Conservation (phyloP, 2,113 vertebrate genomes). For the Varanus komodoensis region DNA sequence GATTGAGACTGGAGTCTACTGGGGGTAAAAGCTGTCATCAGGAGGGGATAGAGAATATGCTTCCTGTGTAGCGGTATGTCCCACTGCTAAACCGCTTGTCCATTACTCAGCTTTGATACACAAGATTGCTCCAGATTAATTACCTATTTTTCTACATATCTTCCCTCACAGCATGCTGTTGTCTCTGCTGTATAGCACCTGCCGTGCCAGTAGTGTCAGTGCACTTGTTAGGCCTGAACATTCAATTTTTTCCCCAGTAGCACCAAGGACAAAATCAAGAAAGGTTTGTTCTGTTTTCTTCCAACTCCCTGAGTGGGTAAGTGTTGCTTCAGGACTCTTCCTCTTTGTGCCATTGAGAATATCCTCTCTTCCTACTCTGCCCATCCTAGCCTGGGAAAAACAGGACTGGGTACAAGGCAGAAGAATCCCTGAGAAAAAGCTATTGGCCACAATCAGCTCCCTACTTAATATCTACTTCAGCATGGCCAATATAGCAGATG, state of each 20-base stretch:
- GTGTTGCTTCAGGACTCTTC: not conserved
- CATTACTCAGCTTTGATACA: not conserved
- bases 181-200: not conserved
- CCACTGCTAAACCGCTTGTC: not conserved
- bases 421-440: conserved; percentile 48
- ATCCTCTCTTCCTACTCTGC: conserved; percentile 41
- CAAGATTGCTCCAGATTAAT: not conserved
- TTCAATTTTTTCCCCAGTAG: not conserved
- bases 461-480: conserved; percentile 68
- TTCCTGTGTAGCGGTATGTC: not conserved
- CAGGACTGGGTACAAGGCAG: conserved; percentile 25
- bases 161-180: not conserved
- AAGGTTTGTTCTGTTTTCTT: not conserved
- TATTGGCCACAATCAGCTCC: conserved; percentile 53
- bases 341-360: not conserved
- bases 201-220: not conserved
- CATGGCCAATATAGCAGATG: conserved; percentile 63
- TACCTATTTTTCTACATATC: not conserved
- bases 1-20: not conserved
- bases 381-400: not conserved
- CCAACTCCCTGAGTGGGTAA: not conserved
- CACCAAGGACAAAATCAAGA: not conserved
- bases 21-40: not conserved
- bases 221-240: not conserved
- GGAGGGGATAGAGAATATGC: too few relatives aligned